Base-by-base conservation (phyloP, 2,797 vertebrate species). In the Neostethus bicornis region DNA sequence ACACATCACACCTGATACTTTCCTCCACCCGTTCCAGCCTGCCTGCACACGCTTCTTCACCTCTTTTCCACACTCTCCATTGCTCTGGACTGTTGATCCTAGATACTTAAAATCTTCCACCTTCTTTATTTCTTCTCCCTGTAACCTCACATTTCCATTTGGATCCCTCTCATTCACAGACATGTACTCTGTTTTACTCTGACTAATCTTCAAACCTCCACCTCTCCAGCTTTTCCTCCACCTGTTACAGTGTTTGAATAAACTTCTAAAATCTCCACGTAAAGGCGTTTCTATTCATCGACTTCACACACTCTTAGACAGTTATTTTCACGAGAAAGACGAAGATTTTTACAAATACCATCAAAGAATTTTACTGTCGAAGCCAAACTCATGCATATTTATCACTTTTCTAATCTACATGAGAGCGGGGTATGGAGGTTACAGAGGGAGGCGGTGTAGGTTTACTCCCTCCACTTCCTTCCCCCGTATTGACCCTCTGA, bases 381-480 rank as follows among this genome's bases (percentile, higher is more conserved):
- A 80, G 78, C 61, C 70, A 79, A 84, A 61, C 82, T 89, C 85
- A 89, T 91, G 84, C 83, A 92, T 91, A 91, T 92, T 90, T 83
- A 91, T 90, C 72, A 67, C 75, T 83, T 83, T 81, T 84, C 76
- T 85, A 87, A 87, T 89, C 85, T 77, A 68, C 21, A 17, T 65
- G 67, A 88, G 67, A 79, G 84, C 68, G 65, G 61, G 54, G 60
- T 52, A 47, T 3, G 35, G 11, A n/a, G n/a, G n/a, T n/a, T n/a
- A n/a, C n/a, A n/a, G 31, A 7, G 45, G 60, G 61, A 16, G 44
- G 24, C 25, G 32, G 37, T 7, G 67, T 51, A 51, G 71, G 77
- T 68, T 57, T 62, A 69, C 61, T 51, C 59, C 62, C 70, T 65
- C 62, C 46, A 57, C 62, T 76, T 85, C 82, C 80, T 85, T 78